Percentiles rank a stretch among this genome's conserved stretches.
phyloP scores from a whole-genome alignment of 2,113 vertebrate species.

The Lycocorax pyrrhopterus region DNA sequence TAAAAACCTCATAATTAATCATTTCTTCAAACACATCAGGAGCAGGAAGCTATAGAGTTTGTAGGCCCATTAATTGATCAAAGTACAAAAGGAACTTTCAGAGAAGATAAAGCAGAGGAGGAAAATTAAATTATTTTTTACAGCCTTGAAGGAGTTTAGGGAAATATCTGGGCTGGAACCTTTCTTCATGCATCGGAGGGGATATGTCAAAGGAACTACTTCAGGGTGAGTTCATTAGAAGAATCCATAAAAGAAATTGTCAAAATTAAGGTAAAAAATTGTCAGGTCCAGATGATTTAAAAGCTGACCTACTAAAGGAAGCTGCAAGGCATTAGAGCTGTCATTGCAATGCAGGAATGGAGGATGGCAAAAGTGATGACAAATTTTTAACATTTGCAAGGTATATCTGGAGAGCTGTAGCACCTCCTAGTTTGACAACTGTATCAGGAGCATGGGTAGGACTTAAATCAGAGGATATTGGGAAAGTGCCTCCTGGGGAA shows the following conservation, averaged over 20 bases:
- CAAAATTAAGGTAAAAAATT: slow-evolving; percentile 31
- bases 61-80: slow-evolving; percentile 41
- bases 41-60: slow-evolving; percentile 22
- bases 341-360: not conserved
- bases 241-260: not conserved
- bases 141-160: slow-evolving; percentile 19
- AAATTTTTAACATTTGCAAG: not conserved
- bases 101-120: slow-evolving; percentile 26
- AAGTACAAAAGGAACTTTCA: slow-evolving; percentile 34
- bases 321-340: not conserved
- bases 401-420: not conserved
- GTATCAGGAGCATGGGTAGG: not conserved
- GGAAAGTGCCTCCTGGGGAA: not conserved
- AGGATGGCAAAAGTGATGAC: not conserved
- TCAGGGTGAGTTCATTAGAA: slow-evolving; percentile 6
- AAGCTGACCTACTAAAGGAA: slow-evolving; percentile 17
- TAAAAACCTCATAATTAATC: slow-evolving; percentile 38
- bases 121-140: not conserved
- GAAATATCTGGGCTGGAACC: slow-evolving; percentile 1
- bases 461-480: not conserved
- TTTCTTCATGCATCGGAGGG: not conserved
- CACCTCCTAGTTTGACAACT: not conserved
- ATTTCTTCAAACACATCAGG: slow-evolving; percentile 36
- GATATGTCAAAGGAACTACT: not conserved
- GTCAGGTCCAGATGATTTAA: not conserved